Evolutionary conservation across 2,888 invertebrate genomes (phyloP).

Genomic region (Euplagia quadripunctaria): DNA sequence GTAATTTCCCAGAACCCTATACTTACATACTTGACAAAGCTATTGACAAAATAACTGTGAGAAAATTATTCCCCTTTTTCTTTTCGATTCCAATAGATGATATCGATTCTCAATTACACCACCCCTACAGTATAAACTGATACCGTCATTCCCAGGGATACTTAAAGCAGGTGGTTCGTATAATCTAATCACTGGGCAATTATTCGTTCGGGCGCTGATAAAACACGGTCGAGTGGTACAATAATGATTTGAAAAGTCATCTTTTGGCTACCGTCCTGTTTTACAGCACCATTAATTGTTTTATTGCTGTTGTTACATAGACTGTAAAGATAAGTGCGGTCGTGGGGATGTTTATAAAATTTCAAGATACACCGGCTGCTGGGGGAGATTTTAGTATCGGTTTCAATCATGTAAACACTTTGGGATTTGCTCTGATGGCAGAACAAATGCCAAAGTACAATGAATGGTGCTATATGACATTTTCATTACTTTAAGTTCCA

Average conservation of each 20-base stretch:
- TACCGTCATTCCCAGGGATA: constrained; percentile 65
- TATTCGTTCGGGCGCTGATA: constrained; percentile 58
- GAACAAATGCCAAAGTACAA: too few species aligned
- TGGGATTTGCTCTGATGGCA: constrained; percentile 12
- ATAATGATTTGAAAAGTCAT: constrained; percentile 59
- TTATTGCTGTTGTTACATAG: constrained; percentile 74
- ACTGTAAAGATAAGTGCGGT: constrained; percentile 77
- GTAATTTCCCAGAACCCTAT: constrained; percentile 40
- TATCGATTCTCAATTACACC: constrained; percentile 43
- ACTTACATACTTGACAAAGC: constrained; percentile 29
- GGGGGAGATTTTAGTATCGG: constrained; percentile 41
- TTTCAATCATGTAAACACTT: constrained; percentile 42
- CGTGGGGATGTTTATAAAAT: constrained; percentile 74
- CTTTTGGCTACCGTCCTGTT: constrained; percentile 73
- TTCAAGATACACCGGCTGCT: constrained; percentile 56
- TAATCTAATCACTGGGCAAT: constrained; percentile 53
- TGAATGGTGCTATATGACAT: too few species aligned
- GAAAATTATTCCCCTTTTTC: constrained; percentile 53
- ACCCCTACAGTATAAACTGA: constrained; percentile 31
- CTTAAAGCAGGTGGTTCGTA: constrained; percentile 61
- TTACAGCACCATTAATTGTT: constrained; percentile 81
- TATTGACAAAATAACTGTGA: constrained; percentile 39
- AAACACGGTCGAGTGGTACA: constrained; percentile 63
- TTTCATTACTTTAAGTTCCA: too few species aligned
- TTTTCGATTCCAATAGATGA: constrained; percentile 48